Evolutionary conservation across 2,113 vertebrate species (phyloP).

Genomic region (Morone chrysops): DNA sequence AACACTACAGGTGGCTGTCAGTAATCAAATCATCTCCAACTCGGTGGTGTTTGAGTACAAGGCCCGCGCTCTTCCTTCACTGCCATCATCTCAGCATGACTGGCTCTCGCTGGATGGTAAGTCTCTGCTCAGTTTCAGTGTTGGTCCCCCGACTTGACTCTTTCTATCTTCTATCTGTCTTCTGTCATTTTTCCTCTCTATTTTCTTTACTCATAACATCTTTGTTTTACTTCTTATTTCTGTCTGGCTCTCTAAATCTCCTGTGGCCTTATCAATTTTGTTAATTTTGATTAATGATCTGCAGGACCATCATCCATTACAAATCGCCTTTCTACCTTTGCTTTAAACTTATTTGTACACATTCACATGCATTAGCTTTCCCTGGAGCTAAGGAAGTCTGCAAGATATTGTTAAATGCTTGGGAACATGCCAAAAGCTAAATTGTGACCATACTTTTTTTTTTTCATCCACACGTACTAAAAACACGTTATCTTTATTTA

Average conservation of each 20-base stretch:
- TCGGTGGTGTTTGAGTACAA: conserved; percentile 99
- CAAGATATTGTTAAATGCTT: not conserved
- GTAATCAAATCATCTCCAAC: conserved; percentile 99
- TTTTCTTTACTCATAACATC: not conserved
- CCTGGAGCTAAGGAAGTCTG: not conserved
- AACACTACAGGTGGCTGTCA: conserved; percentile 98
- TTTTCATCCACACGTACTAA: not conserved
- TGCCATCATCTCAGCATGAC: conserved; percentile 98
- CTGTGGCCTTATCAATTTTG: conserved; percentile 8
- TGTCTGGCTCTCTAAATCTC: conserved; percentile 10
- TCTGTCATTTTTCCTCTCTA: not conserved
- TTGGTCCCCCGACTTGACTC: not conserved
- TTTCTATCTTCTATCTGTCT: not conserved
- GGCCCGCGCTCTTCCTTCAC: conserved; percentile 95
- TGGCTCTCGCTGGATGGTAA: conserved; percentile 99
- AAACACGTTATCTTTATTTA: not conserved
- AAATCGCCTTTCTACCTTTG: conserved; percentile 9
- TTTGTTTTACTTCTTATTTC: not conserved
- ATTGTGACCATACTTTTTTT: not conserved
- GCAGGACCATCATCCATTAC: conserved; percentile 13
- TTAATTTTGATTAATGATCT: conserved; percentile 22
- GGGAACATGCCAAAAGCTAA: not conserved
- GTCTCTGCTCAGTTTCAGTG: conserved; percentile 46
- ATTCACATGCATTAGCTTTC: not conserved
- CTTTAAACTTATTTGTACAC: conserved; percentile 4